Base-by-base conservation (phyloP, 1,140 invertebrate genomes). In the Catajapyx aquilonaris region DNA sequence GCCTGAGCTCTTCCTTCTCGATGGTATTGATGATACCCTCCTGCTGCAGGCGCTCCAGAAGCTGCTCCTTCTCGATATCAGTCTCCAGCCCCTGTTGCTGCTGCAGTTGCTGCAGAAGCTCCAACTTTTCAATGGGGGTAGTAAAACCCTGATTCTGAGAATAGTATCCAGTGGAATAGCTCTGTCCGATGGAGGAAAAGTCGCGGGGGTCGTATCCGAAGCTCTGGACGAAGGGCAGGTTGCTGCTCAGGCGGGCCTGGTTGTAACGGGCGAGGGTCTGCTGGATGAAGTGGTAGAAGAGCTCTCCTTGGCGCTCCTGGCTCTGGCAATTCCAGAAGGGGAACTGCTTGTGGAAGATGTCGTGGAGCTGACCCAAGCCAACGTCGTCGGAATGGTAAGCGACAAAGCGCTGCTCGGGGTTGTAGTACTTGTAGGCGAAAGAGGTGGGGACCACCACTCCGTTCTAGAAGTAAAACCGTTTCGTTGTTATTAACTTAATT, bases 291-390 rank as follows among this genome's bases (percentile, higher is more conserved):
- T 55, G 59, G 1, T 56, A 38, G 15, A 54, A 58, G 19, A 50
- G 44, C 15, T 49, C 46, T 4, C 55, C 56, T 4, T 52, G 48
- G 5, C 40, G 42, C 13, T 35, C 35, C 18, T 42, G 36, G 0
- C 31, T 28, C 2, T n/a, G n/a, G n/a, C n/a, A n/a, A n/a, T n/a
- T n/a, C n/a, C n/a, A n/a, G n/a, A n/a, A n/a, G n/a, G n/a, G 52
- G 13, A 7, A 40, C 42, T n/a, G n/a, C n/a, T n/a, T n/a, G 34
- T 51, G 52, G 37, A 60, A 49, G 5, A 51, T 46, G 20, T 53
- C 50, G 19, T 52, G 49, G 30, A 61, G 48, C 61, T 63, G 68
- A 37, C 52, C 52, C 41, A 54, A 45, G 10, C 52, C 52, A 34
- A 52, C 46, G 31, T 52, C 51, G 42, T 52, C 51, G 19, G 46